phyloP scores from a whole-genome alignment of 2,797 vertebrate species.

The Oophaga sylvatica region DNA sequence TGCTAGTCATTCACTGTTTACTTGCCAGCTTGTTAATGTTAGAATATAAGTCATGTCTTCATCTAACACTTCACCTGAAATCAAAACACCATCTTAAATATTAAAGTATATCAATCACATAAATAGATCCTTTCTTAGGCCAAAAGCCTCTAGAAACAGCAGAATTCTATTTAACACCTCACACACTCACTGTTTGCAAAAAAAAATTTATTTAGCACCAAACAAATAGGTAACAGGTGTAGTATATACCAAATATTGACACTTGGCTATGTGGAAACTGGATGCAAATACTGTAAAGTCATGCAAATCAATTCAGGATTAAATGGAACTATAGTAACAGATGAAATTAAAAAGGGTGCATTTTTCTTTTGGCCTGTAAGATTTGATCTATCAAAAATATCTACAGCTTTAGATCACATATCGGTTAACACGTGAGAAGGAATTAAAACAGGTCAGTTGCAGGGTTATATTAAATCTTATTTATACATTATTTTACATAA shows the following conservation, averaged over 20 bases:
- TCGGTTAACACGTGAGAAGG: not conserved
- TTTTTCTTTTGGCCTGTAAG: not conserved
- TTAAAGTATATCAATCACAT: not conserved
- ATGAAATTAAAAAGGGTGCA: not conserved
- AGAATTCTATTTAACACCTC: not conserved
- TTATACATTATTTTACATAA: not conserved
- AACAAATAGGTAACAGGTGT: conserved; percentile 12
- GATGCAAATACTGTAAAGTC: not conserved
- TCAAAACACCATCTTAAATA: conserved; percentile 11
- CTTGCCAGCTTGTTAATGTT: conserved; percentile 20
- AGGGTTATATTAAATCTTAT: no score
- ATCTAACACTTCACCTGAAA: not conserved
- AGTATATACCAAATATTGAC: not conserved
- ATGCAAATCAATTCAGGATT: not conserved
- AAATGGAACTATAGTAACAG: not conserved
- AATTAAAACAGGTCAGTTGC: no score
- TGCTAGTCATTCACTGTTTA: conserved; percentile 4
- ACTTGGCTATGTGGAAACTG: not conserved
- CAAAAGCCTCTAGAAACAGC: not conserved
- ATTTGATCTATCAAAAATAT: not conserved
- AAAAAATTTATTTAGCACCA: not conserved
- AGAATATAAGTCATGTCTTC: not conserved
- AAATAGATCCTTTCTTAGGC: not conserved
- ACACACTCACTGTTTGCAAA: not conserved
- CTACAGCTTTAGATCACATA: not conserved